A percentile compares a stretch with the other conserved stretches of the same genome.
Evolutionary conservation across 2,888 invertebrate genomes (phyloP).

Genomic region (Taphrorychus bicolor): DNA sequence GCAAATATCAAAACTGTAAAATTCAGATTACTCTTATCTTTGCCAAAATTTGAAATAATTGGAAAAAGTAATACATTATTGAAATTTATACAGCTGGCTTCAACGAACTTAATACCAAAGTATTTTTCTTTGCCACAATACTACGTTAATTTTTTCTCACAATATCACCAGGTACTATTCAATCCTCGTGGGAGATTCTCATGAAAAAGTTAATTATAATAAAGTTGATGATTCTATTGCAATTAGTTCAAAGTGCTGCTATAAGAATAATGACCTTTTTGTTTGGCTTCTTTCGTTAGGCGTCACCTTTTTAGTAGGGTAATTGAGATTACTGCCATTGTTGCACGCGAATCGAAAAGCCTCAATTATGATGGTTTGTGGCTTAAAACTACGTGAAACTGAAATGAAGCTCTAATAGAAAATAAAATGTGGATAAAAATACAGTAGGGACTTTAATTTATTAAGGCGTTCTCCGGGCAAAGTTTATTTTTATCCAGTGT

Average conservation of each 20-base stretch:
- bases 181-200: slow-evolving; percentile 20
- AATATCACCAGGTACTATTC: background rate
- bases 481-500: background rate
- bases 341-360: too few species aligned
- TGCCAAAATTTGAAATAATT: too few species aligned
- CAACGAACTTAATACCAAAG: too few species aligned
- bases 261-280: background rate
- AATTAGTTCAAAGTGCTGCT: background rate
- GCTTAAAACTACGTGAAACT: too few species aligned
- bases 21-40: too few species aligned
- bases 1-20: too few species aligned
- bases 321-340: background rate
- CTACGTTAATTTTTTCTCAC: background rate
- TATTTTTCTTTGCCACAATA: too few species aligned
- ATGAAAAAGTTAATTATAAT: slow-evolving; percentile 11
- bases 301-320: background rate
- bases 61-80: too few species aligned
- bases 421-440: background rate
- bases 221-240: background rate
- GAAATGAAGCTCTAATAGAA: too few species aligned
- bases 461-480: background rate
- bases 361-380: too few species aligned
- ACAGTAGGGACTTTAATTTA: background rate
- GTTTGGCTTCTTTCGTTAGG: background rate
- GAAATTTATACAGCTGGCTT: too few species aligned